Conservation (phyloP, 2,888 invertebrate genomes). For the Nephrotoma flavescens region DNA sequence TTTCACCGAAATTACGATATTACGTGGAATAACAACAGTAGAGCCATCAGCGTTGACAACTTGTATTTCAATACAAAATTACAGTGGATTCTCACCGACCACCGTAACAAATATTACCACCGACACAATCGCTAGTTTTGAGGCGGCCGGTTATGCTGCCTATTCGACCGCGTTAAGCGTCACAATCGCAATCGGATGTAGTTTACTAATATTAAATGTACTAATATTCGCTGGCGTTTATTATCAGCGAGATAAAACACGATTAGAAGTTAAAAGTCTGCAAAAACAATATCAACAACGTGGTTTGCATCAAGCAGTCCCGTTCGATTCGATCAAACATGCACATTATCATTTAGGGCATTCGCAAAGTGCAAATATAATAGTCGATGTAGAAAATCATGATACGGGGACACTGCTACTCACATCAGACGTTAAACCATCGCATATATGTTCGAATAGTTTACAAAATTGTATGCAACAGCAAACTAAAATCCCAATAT, state of each 20-base stretch:
- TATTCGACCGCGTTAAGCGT: slow-evolving; percentile 88
- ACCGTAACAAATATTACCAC: slow-evolving; percentile 48
- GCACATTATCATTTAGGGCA: slow-evolving; percentile 66
- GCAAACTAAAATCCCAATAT: slow-evolving; percentile 20
- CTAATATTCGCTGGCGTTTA: slow-evolving; percentile 90
- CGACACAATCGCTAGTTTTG: slow-evolving; percentile 62
- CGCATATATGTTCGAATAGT: slow-evolving; percentile 44
- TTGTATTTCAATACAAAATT: slow-evolving; percentile 36
- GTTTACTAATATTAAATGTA: slow-evolving; percentile 78
- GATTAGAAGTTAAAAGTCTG: slow-evolving; percentile 60
- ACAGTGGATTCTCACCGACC: slow-evolving; percentile 35
- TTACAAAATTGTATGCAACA: slow-evolving; percentile 34
- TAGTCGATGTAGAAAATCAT: slow-evolving; percentile 71
- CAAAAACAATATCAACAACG: slow-evolving; percentile 61
- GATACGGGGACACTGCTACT: slow-evolving; percentile 42
- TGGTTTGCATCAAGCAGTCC: slow-evolving; percentile 40
- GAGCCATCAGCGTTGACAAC: slow-evolving; percentile 36
- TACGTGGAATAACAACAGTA: slow-evolving; percentile 25
- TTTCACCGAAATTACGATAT: slow-evolving; percentile 10
- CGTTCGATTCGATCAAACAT: slow-evolving; percentile 66
- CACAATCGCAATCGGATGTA: slow-evolving; percentile 89
- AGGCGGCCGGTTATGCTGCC: slow-evolving; percentile 68
- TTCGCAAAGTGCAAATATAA: slow-evolving; percentile 63
- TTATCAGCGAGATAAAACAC: slow-evolving; percentile 77
- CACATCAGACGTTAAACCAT: slow-evolving; percentile 56